phyloP scores from a whole-genome alignment of 2,113 vertebrate genomes.

The Caloenas nicobarica region DNA sequence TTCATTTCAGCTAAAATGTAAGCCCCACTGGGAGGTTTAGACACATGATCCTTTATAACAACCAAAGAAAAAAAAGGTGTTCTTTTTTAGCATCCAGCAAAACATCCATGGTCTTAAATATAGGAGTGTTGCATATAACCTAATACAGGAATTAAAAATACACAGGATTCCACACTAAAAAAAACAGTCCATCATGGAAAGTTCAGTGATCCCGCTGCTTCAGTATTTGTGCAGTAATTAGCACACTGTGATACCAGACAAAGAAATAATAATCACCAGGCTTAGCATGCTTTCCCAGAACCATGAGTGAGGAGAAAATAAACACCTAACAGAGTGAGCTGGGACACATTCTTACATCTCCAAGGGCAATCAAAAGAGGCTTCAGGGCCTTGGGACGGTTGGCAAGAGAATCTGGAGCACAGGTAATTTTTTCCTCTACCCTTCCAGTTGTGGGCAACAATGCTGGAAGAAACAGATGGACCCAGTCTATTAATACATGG shows the following conservation, averaged over 20 bases:
- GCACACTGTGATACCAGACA: background rate
- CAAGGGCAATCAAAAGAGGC: background rate
- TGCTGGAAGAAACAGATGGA: background rate
- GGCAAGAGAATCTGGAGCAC: too few species aligned
- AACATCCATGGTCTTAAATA: background rate
- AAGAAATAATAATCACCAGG: background rate
- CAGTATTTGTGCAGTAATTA: background rate
- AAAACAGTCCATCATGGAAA: background rate
- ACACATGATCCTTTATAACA: background rate
- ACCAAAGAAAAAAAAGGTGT: accelerated
- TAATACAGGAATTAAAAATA: background rate
- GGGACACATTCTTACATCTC: background rate
- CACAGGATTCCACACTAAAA: background rate
- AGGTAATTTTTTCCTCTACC: too few species aligned
- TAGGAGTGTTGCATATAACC: background rate
- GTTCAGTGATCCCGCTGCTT: background rate
- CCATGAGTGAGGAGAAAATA: background rate
- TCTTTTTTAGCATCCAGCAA: background rate
- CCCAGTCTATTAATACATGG: background rate
- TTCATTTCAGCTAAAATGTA: background rate
- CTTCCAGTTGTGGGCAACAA: background rate
- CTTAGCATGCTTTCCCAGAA: background rate
- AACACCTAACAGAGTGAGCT: background rate
- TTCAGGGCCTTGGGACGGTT: too few species aligned
- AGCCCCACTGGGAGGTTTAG: background rate